A percentile compares a stretch with the other conserved stretches of the same genome.
Conservation (phyloP, 2,113 vertebrate species). For the Ammospiza caudacuta region DNA sequence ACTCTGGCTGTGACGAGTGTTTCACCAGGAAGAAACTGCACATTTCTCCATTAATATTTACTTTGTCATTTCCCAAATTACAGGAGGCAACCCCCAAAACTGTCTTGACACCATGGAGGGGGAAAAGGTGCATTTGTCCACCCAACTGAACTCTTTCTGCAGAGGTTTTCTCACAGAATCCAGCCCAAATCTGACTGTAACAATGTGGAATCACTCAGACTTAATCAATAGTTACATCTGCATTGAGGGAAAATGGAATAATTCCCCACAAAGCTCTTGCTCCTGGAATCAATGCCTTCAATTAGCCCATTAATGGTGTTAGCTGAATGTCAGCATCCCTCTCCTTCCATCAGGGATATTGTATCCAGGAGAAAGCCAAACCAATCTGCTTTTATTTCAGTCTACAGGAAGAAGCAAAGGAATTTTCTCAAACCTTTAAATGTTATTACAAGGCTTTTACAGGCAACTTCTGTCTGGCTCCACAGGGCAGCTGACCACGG, state of each 20-base stretch:
- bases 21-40: not conserved
- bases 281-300: not conserved
- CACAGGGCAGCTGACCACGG: not conserved
- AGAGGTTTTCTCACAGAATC: not conserved
- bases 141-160: not conserved
- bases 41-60: not conserved
- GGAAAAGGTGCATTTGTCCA: not conserved
- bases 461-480: not conserved
- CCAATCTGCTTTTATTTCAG: not conserved
- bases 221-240: constrained; percentile 16
- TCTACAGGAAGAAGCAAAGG: not conserved
- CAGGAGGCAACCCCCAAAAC: not conserved
- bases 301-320: not conserved
- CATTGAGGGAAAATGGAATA: constrained; percentile 7
- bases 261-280: not conserved
- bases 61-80: not conserved
- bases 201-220: not conserved
- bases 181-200: not conserved
- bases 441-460: not conserved
- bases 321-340: not conserved
- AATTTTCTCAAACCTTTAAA: not conserved
- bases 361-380: not conserved
- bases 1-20: not conserved
- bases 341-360: not conserved
- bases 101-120: not conserved